Evolutionary conservation across 2,888 invertebrate genomes (phyloP), one percentile per base, ranked within the genome.

Genomic region (Cynaeus angustus): DNA sequence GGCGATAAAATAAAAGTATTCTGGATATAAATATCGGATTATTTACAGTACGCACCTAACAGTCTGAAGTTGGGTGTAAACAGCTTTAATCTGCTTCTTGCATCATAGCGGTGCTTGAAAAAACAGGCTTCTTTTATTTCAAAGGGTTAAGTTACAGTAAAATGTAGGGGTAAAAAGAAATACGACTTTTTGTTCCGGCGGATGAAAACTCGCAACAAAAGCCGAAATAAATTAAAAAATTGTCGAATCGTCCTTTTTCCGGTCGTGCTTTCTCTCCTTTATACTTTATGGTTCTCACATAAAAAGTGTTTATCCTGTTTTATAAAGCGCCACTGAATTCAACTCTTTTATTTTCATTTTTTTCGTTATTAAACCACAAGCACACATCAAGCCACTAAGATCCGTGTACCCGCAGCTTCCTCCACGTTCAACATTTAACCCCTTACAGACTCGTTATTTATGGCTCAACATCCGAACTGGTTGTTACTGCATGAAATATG

Each of bases 401-500:
- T 13, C 14, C 43, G 43, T 43, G 43, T 43, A 43, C 7, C n/a
- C 21, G 16, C 46, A 46, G 26, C 21, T 46, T 46, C 26, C 41
- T 41, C 13, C 43, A 1, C 43, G 16, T 50, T 21, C 12, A 30
- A 50, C 48, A 48, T 48, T 48, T 21, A 21, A 9, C 48, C 28
- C 28, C 28, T 50, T 12, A 10, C 26, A 50, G 10, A 9, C 9
- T 12, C 50, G 30, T 50, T 28, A 50, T 28, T 50, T 50, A 50
- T 28, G 12, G 30, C 28, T 10, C 5, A 26, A 28, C 16, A 16
- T 16, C 48, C 12, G 30, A 37, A 53, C 10, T 53, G 30, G 53
- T 53, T 37, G 50, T 41, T 21, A n/a, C 38, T 21, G 10, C 38
- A 55, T 55, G 55, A 55, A 55, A 55, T 55, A 55, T 21, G 55